These are phyloP conservation scores for Rotaria macrura DNA, from an alignment of 2,888 invertebrate species.

Conservation along the genomic window DNA sequence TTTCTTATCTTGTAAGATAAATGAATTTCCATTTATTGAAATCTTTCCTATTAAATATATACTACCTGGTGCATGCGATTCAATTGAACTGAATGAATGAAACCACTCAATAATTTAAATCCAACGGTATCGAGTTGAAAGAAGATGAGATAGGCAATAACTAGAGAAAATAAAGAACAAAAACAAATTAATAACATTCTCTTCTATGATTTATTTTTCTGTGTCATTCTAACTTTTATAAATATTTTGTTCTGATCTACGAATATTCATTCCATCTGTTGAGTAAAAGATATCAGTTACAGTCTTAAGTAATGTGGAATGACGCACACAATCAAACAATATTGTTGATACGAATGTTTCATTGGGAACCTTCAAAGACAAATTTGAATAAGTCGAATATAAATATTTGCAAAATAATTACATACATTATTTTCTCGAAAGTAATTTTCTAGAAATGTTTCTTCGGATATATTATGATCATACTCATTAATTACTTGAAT, in stretches of 20 bases:
- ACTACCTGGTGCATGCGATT: slow-evolving; percentile 45
- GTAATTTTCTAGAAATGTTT: slow-evolving; percentile 41
- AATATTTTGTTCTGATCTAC: slow-evolving; percentile 43
- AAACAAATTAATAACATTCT: too few relatives aligned
- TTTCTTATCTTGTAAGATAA: too few relatives aligned
- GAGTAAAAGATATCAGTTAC: slow-evolving; percentile 43
- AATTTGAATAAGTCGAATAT: neutral
- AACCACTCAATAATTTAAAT: slow-evolving; percentile 42
- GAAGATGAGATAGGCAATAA: slow-evolving; percentile 43
- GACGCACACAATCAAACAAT: slow-evolving; percentile 45
- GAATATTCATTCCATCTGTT: slow-evolving; percentile 43
- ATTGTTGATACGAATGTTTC: slow-evolving; percentile 45
- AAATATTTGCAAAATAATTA: neutral
- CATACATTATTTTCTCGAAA: slow-evolving; percentile 38
- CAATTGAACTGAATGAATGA: slow-evolving; percentile 42
- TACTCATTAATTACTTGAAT: slow-evolving; percentile 41
- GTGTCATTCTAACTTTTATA: slow-evolving; percentile 39
- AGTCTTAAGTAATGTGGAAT: slow-evolving; percentile 40
- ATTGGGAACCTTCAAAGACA: slow-evolving; percentile 39
- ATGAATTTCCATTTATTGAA: too few relatives aligned
- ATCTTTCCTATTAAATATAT: too few relatives aligned
- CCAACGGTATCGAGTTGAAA: slow-evolving; percentile 47
- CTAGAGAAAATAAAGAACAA: slow-evolving; percentile 38
- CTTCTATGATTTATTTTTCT: too few relatives aligned
- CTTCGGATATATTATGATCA: slow-evolving; percentile 39